Conservation (phyloP, 2,113 vertebrate species). For the Corythoichthys haematopterus region DNA sequence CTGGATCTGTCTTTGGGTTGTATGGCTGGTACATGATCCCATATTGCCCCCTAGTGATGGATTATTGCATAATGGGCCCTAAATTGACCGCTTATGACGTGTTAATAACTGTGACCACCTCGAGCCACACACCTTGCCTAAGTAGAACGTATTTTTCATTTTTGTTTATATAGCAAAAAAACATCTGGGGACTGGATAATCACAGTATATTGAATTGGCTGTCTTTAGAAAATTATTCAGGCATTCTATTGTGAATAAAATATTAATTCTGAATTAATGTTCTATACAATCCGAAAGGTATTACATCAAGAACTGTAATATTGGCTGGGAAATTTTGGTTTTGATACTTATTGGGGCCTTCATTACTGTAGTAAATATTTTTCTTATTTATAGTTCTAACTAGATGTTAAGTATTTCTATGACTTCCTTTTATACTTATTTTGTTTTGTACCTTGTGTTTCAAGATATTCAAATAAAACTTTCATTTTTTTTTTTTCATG, state of each 20-base stretch:
- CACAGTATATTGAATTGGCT: conserved; percentile 14
- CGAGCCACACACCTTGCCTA: background rate
- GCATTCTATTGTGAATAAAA: conserved; percentile 31
- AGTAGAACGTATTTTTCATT: background rate
- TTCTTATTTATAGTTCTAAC: conserved; percentile 70
- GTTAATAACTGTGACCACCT: background rate
- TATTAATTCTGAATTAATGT: conserved; percentile 19
- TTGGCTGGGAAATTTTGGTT: conserved; percentile 26
- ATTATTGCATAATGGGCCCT: conserved; percentile 30
- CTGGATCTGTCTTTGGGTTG: conserved; percentile 11
- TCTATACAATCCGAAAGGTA: background rate
- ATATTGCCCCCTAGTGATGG: conserved; percentile 49
- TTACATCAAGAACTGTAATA: conserved; percentile 5
- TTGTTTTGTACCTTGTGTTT: conserved; percentile 37
- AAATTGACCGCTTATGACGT: background rate
- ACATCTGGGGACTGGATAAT: background rate
- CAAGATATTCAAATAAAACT: conserved; percentile 2
- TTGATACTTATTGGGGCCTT: conserved; percentile 26
- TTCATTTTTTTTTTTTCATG: background rate
- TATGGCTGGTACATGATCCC: conserved; percentile 38
- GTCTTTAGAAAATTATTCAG: conserved; percentile 26
- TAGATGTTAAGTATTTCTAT: conserved; percentile 47
- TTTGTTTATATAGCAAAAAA: background rate
- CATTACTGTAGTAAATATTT: conserved; percentile 57
- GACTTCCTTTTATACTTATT: conserved; percentile 49